A percentile compares a stretch with the other conserved stretches of the same genome.
These are phyloP conservation scores for Neoascia interrupta DNA, from an alignment of 2,888 invertebrate species.

Conservation along the genomic window DNA sequence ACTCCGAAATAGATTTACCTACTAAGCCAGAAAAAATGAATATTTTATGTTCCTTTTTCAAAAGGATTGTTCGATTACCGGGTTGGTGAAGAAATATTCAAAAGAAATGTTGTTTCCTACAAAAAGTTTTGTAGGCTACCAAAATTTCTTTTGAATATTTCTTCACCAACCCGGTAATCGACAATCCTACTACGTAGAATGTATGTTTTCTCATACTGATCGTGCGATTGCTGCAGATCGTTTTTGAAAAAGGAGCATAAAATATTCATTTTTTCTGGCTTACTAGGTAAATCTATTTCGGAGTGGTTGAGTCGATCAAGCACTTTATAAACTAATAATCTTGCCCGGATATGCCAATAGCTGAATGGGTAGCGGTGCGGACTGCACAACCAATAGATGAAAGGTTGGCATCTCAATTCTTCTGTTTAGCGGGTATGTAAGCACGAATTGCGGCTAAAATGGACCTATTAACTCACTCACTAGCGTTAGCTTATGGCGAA, in stretches of 20 bases:
- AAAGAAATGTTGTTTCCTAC: not conserved
- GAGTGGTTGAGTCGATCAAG: no score
- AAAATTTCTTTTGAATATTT: not conserved
- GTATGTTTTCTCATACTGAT: not conserved
- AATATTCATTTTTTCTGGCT: not conserved
- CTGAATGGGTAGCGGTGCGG: not conserved
- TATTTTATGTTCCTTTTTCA: no score
- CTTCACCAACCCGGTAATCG: not conserved
- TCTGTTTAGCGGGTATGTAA: not conserved
- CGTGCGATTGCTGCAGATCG: not conserved
- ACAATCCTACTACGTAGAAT: not conserved
- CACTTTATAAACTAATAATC: not conserved
- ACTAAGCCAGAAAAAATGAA: no score
- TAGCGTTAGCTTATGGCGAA: not conserved
- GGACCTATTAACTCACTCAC: not conserved
- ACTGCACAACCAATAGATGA: not conserved
- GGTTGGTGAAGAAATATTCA: not conserved
- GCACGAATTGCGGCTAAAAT: not conserved
- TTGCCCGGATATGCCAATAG: not conserved
- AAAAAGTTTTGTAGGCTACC: no score
- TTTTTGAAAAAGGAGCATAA: not conserved
- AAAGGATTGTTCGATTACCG: not conserved
- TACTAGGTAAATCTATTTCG: not conserved
- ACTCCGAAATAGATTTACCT: no score
- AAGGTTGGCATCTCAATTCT: no score